A percentile compares a stretch with the other conserved stretches of the same genome.
These are phyloP conservation scores for Andrena marginata DNA, from an alignment of 2,888 invertebrate genomes.

Conservation along the genomic window DNA sequence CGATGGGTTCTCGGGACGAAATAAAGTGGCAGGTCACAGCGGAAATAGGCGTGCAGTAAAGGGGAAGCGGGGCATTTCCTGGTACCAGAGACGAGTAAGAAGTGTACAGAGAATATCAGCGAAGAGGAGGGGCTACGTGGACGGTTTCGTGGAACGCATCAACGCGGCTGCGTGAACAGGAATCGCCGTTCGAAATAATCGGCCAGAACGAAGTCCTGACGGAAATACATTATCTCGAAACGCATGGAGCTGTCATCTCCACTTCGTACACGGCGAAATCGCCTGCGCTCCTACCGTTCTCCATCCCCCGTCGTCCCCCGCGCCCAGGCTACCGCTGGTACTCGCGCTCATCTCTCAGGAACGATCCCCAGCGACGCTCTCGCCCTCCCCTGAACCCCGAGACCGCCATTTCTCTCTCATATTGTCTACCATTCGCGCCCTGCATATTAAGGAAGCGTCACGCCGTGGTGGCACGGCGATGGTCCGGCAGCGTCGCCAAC, in stretches of 20 bases:
- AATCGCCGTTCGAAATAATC: slow-evolving; percentile 36
- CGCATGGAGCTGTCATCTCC: slow-evolving; percentile 64
- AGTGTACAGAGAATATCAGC: no score
- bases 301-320: slow-evolving; percentile 11
- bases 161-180: not conserved
- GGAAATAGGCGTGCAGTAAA: no score
- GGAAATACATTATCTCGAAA: slow-evolving; percentile 51
- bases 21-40: no score
- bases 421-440: slow-evolving; percentile 68
- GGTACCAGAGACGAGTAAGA: no score
- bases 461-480: slow-evolving; percentile 12
- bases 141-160: not conserved
- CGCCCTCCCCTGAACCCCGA: slow-evolving; percentile 27
- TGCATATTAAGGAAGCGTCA: slow-evolving; percentile 67
- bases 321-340: slow-evolving; percentile 47
- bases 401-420: slow-evolving; percentile 69
- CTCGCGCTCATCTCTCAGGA: slow-evolving; percentile 59
- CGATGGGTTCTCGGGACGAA: no score
- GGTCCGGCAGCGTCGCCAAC: slow-evolving; percentile 6
- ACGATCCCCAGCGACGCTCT: slow-evolving; percentile 52
- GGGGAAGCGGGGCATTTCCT: not conserved
- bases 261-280: slow-evolving; percentile 51
- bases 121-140: not conserved
- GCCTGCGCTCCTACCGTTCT: slow-evolving; percentile 13
- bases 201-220: slow-evolving; percentile 38